These are phyloP conservation scores for Lasioglossum albipes DNA, from an alignment of 1,140 invertebrate species.

Conservation along the genomic window DNA sequence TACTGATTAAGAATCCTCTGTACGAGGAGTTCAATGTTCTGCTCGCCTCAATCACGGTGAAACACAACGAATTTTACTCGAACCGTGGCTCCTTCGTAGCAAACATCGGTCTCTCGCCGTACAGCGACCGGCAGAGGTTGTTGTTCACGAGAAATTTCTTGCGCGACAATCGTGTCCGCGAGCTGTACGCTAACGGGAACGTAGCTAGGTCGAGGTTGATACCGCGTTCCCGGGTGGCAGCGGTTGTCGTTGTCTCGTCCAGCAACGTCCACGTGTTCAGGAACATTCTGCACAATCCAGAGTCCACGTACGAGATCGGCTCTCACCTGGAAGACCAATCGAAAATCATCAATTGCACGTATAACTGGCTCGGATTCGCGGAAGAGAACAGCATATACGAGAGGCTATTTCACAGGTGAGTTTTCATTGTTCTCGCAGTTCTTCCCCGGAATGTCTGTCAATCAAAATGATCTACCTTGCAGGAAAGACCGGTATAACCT, in stretches of 20 bases:
- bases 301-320: slow-evolving; percentile 95
- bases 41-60: slow-evolving; percentile 87
- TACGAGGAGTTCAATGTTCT: slow-evolving; percentile 86
- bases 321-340: slow-evolving; percentile 97
- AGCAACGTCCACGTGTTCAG: slow-evolving; percentile 94
- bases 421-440: not conserved
- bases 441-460: too few species aligned
- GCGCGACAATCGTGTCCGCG: slow-evolving; percentile 91
- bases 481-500: slow-evolving; percentile 95
- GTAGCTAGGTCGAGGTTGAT: slow-evolving; percentile 85
- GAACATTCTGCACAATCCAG: slow-evolving; percentile 95
- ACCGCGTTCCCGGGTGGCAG: slow-evolving; percentile 92
- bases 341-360: slow-evolving; percentile 94
- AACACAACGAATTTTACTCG: slow-evolving; percentile 93
- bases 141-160: slow-evolving; percentile 95
- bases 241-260: slow-evolving; percentile 93
- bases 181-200: slow-evolving; percentile 88
- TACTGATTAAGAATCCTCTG: slow-evolving; percentile 92
- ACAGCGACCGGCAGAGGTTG: slow-evolving; percentile 89
- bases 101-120: slow-evolving; percentile 92
- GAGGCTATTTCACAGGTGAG: slow-evolving; percentile 89
- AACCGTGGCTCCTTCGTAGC: slow-evolving; percentile 94
- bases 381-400: slow-evolving; percentile 90
- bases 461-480: slow-evolving; percentile 49
- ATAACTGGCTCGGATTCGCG: slow-evolving; percentile 94